These are phyloP conservation scores for Platorchestia sp. DNA, from an alignment of 1,140 invertebrate genomes.

Conservation along the genomic window DNA sequence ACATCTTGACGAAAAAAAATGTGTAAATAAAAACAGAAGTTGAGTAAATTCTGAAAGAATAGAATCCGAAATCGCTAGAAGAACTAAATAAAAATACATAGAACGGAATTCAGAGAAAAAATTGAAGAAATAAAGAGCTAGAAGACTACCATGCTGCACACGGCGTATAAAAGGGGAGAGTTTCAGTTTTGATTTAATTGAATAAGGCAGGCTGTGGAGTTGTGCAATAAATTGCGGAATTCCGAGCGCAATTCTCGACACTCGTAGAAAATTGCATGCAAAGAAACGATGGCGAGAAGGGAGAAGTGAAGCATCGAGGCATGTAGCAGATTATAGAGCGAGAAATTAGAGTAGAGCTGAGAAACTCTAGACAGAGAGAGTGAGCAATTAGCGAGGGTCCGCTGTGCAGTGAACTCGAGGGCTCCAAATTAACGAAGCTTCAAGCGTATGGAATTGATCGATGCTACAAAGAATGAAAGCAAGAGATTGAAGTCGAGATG, in stretches of 20 bases:
- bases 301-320: not conserved
- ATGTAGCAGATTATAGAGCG: not conserved
- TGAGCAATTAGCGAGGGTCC: not conserved
- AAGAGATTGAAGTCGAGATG: too few species aligned
- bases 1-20: too few species aligned
- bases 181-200: not conserved
- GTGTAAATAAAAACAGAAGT: too few species aligned
- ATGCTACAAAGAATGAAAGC: not conserved
- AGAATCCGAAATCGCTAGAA: too few species aligned
- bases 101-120: too few species aligned
- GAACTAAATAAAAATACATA: too few species aligned
- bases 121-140: not conserved
- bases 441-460: not conserved
- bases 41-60: too few species aligned
- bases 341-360: not conserved
- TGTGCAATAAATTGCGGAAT: not conserved
- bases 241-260: not conserved
- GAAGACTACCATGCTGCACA: not conserved
- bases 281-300: not conserved
- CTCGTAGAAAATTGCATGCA: not conserved
- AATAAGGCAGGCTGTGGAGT: not conserved
- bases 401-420: not conserved
- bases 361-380: not conserved
- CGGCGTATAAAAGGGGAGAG: not conserved
- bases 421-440: not conserved